A percentile compares a stretch with the other conserved stretches of the same genome.
These are phyloP conservation scores for Nyctalus aviator DNA, from an alignment of 2,797 vertebrate genomes.

Conservation along the genomic window DNA sequence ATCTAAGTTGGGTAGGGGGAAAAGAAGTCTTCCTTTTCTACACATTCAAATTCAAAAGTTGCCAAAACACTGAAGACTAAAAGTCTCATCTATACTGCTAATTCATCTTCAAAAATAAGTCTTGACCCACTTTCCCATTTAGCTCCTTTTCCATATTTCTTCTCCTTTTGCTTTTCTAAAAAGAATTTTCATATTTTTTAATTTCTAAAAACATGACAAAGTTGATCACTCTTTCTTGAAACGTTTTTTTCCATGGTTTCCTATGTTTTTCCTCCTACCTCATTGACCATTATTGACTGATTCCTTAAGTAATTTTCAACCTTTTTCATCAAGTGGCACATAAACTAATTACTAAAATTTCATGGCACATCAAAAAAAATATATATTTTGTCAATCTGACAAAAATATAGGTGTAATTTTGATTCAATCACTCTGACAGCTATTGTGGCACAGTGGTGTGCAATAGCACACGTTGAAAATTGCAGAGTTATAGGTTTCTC, in stretches of 20 bases:
- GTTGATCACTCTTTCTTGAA: background rate
- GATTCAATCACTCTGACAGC: background rate
- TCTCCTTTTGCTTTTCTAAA: background rate
- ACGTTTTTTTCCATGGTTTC: background rate
- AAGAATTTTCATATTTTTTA: background rate
- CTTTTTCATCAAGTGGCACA: background rate
- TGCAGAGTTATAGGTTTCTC: background rate
- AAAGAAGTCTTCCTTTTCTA: background rate
- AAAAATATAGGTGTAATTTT: background rate
- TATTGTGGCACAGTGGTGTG: background rate
- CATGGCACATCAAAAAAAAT: background rate
- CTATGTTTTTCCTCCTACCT: background rate
- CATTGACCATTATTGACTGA: background rate
- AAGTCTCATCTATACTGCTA: background rate
- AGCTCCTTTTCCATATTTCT: background rate
- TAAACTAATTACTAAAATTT: background rate
- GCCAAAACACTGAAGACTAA: background rate
- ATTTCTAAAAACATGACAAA: background rate
- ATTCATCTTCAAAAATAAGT: background rate
- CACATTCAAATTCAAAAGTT: background rate
- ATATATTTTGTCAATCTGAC: background rate
- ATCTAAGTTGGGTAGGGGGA: too few relatives aligned
- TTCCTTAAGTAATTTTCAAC: background rate
- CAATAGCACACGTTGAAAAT: background rate
- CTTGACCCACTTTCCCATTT: background rate